phyloP scores from a whole-genome alignment of 2,797 vertebrate species.

The Aeoliscus strigatus region DNA sequence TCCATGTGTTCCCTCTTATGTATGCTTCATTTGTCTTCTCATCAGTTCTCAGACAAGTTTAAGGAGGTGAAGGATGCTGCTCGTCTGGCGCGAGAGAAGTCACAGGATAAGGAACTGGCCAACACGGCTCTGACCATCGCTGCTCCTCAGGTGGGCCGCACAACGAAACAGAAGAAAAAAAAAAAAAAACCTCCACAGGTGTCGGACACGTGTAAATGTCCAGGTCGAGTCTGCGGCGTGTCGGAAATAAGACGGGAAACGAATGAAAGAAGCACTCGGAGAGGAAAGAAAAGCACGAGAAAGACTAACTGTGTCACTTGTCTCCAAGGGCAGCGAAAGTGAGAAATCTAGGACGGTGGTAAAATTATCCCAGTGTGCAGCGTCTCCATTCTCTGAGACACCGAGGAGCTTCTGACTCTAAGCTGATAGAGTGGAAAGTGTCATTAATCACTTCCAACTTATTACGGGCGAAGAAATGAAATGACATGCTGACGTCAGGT shows the following conservation, averaged over 20 bases:
- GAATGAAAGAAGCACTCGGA: too few species aligned
- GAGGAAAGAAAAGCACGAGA: conserved; percentile 26
- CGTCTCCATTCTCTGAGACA: conserved; percentile 19
- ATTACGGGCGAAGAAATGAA: too few species aligned
- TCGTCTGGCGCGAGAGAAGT: conserved; percentile 87
- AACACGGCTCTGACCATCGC: conserved; percentile 84
- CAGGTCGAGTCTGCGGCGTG: too few species aligned
- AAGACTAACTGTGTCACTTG: conserved; percentile 70
- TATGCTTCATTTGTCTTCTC: conserved; percentile 10
- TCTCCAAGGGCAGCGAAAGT: conserved; percentile 65
- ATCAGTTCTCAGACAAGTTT: conserved; percentile 93
- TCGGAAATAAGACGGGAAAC: conserved; percentile 18
- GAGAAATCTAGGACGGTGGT: conserved; percentile 71
- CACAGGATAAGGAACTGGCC: conserved; percentile 92
- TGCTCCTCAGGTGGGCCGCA: conserved; percentile 83
- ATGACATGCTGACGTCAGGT: conserved; percentile 42
- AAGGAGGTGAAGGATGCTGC: conserved; percentile 93
- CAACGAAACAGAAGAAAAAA: background rate
- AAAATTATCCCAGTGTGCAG: conserved; percentile 63
- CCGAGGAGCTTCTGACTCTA: conserved; percentile 15
- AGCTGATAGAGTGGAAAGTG: conserved; percentile 35
- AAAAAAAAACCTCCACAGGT: conserved; percentile 5
- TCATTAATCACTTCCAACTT: too few species aligned
- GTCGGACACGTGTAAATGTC: too few species aligned
- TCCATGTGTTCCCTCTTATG: conserved; percentile 16